These are phyloP conservation scores for Myotis vivesi DNA, from an alignment of 2,797 vertebrate species.

Conservation along the genomic window DNA sequence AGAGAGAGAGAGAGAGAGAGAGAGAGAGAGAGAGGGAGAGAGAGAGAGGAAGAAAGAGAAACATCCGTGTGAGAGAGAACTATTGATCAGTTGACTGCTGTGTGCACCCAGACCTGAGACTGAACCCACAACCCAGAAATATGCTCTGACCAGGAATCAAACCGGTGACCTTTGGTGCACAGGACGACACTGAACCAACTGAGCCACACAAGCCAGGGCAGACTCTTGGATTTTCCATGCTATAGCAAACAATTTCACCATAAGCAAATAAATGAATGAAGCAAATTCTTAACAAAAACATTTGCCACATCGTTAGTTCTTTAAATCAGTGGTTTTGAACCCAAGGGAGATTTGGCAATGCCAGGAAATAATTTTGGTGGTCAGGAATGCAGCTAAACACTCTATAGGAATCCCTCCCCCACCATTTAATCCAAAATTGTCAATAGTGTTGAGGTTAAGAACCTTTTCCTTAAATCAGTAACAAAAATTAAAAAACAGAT, in stretches of 20 bases:
- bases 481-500: slow-evolving; percentile 15
- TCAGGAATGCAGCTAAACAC: background rate
- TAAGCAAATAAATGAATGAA: background rate
- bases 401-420: background rate
- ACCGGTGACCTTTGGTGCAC: no score
- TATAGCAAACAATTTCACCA: background rate
- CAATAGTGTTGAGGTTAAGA: background rate
- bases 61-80: no score
- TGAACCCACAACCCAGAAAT: no score
- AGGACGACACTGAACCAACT: no score
- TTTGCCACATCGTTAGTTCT: background rate
- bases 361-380: background rate
- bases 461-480: slow-evolving; percentile 21
- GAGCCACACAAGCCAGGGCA: no score
- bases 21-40: no score
- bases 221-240: background rate
- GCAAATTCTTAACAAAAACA: background rate
- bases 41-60: no score
- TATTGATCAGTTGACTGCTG: no score
- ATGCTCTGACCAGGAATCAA: no score
- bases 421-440: slow-evolving; percentile 2
- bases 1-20: no score
- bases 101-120: no score
- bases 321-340: background rate
- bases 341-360: background rate